Conservation (phyloP, 2,113 vertebrate genomes). For the Columbina picui region DNA sequence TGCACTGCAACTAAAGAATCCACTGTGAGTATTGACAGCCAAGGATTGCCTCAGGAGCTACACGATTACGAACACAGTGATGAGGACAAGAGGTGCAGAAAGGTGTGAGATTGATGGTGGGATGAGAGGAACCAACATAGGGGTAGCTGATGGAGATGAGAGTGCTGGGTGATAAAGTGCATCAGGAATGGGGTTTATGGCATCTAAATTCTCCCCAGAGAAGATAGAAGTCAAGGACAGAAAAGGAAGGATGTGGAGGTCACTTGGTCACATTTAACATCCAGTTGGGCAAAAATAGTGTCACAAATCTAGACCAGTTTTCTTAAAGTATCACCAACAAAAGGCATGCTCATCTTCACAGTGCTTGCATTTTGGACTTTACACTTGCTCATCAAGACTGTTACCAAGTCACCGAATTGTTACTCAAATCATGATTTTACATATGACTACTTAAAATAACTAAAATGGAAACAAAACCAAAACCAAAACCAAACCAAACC, state of each 20-base stretch:
- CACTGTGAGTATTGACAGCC: not conserved
- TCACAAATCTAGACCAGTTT: not conserved
- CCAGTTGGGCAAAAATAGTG: not conserved
- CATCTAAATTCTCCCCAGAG: not conserved
- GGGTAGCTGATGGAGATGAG: not conserved
- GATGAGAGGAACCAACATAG: not conserved
- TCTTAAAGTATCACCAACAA: not conserved
- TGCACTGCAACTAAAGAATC: accelerated
- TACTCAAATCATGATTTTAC: not conserved
- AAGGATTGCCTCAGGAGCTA: not conserved
- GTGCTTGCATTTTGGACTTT: not conserved
- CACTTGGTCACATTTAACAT: not conserved
- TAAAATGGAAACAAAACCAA: not conserved
- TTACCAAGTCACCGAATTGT: not conserved
- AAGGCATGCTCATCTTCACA: not conserved
- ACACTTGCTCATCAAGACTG: not conserved
- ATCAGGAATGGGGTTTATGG: not conserved
- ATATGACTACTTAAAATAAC: not conserved
- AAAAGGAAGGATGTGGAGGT: not conserved
- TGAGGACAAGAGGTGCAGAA: not conserved
- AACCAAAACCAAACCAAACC: no score
- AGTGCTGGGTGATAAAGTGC: not conserved
- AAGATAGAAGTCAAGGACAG: not conserved
- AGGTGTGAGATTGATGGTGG: not conserved
- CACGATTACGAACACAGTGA: not conserved